These are phyloP conservation scores for Philaethria dido DNA, from an alignment of 2,888 invertebrate species.

Conservation along the genomic window DNA sequence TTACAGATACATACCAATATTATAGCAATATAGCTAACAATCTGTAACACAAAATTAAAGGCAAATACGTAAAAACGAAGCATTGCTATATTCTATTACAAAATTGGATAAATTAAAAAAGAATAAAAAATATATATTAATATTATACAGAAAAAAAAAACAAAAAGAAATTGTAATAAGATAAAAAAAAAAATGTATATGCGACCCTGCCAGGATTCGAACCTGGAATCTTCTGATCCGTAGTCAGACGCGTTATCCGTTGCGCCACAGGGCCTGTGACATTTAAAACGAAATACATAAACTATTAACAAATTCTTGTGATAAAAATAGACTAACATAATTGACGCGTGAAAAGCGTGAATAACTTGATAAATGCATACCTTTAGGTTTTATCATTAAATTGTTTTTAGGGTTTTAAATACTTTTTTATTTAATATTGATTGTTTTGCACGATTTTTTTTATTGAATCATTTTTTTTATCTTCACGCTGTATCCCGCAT, in stretches of 20 bases:
- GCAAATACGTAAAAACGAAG: not conserved
- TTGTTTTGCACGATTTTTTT: too few species aligned
- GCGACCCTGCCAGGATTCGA: constrained; percentile 86
- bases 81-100: not conserved
- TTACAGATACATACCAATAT: too few species aligned
- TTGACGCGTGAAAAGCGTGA: too few species aligned
- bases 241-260: constrained; percentile 89
- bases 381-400: too few species aligned
- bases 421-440: too few species aligned
- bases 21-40: too few species aligned
- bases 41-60: not conserved
- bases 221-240: constrained; percentile 88
- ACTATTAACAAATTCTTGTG: not conserved
- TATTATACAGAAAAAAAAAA: not conserved
- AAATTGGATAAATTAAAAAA: not conserved
- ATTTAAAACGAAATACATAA: accelerated
- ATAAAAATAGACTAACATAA: too few species aligned
- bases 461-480: too few species aligned
- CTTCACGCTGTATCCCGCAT: too few species aligned
- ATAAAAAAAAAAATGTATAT: constrained; percentile 30
- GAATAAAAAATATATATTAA: not conserved
- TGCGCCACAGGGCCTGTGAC: constrained; percentile 84
- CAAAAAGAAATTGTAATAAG: not conserved
- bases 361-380: too few species aligned
- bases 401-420: too few species aligned